Evolutionary conservation across 2,888 invertebrate species (phyloP).

Genomic region (Lycia hirtaria): DNA sequence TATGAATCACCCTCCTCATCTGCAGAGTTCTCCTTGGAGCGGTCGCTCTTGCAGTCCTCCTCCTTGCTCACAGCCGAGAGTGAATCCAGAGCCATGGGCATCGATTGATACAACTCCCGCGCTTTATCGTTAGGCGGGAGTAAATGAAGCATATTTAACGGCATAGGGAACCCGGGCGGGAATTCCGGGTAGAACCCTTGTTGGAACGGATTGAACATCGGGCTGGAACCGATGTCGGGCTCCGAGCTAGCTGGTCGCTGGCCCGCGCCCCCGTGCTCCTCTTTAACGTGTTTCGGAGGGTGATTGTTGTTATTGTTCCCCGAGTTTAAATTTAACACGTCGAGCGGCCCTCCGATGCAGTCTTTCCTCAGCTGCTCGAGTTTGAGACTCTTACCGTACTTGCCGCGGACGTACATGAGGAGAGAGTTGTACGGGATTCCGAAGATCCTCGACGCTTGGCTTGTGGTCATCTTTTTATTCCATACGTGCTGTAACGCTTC

Average conservation of each 20-base stretch:
- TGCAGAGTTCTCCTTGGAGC: slow-evolving; percentile 87
- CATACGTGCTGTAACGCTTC: slow-evolving; percentile 97
- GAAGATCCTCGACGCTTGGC: slow-evolving; percentile 95
- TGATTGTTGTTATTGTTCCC: slow-evolving; percentile 86
- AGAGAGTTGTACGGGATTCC: slow-evolving; percentile 97
- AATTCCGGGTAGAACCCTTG: slow-evolving; percentile 95
- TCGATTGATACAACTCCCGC: slow-evolving; percentile 86
- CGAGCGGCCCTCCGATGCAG: slow-evolving; percentile 93
- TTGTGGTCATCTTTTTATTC: slow-evolving; percentile 98
- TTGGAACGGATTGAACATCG: slow-evolving; percentile 91
- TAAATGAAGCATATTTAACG: slow-evolving; percentile 93
- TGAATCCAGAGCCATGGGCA: slow-evolving; percentile 85
- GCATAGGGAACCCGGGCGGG: slow-evolving; percentile 91
- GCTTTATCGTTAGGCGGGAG: slow-evolving; percentile 92
- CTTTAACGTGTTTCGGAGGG: slow-evolving; percentile 84
- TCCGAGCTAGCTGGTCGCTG: slow-evolving; percentile 89
- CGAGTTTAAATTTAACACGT: slow-evolving; percentile 87
- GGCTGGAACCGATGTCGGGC: slow-evolving; percentile 87
- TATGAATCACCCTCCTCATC: slow-evolving; percentile 84
- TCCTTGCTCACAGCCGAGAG: slow-evolving; percentile 83
- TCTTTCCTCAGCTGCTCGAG: slow-evolving; percentile 95
- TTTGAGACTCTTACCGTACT: slow-evolving; percentile 96
- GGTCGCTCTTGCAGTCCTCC: slow-evolving; percentile 88
- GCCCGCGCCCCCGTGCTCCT: slow-evolving; percentile 71
- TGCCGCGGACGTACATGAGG: slow-evolving; percentile 96